Conservation (phyloP, 2,888 invertebrate species). For the Ennomos quercinarius region DNA sequence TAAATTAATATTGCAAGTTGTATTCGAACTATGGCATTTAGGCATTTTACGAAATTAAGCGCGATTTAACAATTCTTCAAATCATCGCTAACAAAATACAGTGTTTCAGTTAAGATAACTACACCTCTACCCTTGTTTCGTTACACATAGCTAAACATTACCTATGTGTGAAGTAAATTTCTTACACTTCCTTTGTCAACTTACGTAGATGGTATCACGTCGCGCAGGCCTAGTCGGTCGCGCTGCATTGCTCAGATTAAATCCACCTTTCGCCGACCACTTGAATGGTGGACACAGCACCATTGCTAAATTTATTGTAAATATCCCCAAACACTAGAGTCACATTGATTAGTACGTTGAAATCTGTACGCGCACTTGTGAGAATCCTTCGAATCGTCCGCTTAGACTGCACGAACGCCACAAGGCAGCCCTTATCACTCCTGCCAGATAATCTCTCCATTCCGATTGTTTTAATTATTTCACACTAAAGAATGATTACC, state of each 20-base stretch:
- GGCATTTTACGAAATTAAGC: no score
- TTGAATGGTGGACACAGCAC: conserved; percentile 79
- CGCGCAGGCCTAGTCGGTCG: conserved; percentile 46
- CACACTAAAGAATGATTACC: conserved; percentile 72
- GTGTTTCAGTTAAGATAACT: no score
- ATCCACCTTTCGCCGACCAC: conserved; percentile 72
- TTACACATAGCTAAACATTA: background rate
- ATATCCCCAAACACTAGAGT: conserved; percentile 32
- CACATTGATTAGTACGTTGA: conserved; percentile 30
- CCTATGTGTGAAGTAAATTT: background rate
- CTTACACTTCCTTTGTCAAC: conserved; percentile 43
- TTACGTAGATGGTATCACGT: conserved; percentile 73
- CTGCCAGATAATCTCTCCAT: conserved; percentile 75
- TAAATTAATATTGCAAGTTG: no score
- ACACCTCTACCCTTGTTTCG: no score
- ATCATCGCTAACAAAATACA: no score
- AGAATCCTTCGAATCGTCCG: conserved; percentile 72
- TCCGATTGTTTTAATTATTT: conserved; percentile 84
- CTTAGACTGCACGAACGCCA: conserved; percentile 64
- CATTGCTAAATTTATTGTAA: conserved; percentile 55
- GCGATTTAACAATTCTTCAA: no score
- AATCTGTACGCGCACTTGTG: conserved; percentile 40
- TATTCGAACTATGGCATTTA: no score
- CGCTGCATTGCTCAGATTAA: conserved; percentile 61
- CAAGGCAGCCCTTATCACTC: conserved; percentile 72